Percentiles rank a stretch among this genome's conserved stretches.
These are phyloP conservation scores for Trilocha varians DNA, from an alignment of 2,888 invertebrate species.

Conservation along the genomic window DNA sequence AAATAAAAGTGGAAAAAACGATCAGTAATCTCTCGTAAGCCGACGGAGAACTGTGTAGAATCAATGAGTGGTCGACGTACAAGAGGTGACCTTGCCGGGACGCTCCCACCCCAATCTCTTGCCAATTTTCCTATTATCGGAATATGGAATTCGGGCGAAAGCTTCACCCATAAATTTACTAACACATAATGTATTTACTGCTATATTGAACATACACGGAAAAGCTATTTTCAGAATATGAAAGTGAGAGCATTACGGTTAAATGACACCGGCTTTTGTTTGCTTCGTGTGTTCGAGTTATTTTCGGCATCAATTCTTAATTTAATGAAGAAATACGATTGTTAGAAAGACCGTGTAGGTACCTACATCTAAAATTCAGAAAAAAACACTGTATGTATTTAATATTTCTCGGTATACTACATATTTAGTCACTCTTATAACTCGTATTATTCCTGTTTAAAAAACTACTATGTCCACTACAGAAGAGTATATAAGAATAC, in stretches of 20 bases:
- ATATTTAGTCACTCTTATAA: no score
- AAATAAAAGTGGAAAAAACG: constrained; percentile 26
- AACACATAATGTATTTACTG: background rate
- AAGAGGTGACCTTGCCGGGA: constrained; percentile 17
- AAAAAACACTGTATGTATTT: no score
- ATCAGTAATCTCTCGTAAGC: constrained; percentile 24
- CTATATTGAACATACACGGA: background rate
- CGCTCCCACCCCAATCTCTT: constrained; percentile 19
- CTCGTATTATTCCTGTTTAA: no score
- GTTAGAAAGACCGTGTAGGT: no score
- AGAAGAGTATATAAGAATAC: no score
- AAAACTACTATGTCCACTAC: no score
- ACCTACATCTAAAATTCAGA: no score
- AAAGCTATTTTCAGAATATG: background rate
- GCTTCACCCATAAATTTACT: constrained; percentile 2
- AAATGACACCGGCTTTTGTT: background rate
- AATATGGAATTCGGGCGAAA: constrained; percentile 16
- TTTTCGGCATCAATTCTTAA: no score
- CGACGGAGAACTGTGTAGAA: constrained; percentile 19
- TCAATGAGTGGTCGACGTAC: constrained; percentile 18
- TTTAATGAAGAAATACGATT: no score
- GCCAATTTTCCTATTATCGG: constrained; percentile 32
- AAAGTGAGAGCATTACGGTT: background rate
- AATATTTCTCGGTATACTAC: no score
- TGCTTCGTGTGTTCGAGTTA: no score